Conservation (phyloP, 2,113 vertebrate genomes). For the Rallus limicola region DNA sequence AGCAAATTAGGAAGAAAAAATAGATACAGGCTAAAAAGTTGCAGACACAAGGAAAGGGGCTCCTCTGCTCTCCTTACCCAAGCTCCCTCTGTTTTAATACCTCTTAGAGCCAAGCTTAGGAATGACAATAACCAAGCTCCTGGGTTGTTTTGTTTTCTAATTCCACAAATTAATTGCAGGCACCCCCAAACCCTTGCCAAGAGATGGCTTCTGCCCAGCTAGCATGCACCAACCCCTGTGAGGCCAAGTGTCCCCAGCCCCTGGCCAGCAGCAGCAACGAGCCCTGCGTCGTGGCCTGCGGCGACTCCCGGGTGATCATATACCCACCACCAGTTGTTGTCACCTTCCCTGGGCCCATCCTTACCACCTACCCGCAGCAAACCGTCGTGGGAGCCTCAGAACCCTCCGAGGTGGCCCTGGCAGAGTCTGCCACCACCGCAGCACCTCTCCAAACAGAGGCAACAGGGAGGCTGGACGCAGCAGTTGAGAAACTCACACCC, state of each 20-base stretch:
- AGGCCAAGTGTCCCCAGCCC: constrained; percentile 18
- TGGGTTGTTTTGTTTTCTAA: not conserved
- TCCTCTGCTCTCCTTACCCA: too few species aligned
- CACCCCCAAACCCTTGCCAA: not conserved
- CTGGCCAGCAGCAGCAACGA: constrained; percentile 42
- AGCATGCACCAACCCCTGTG: constrained; percentile 8
- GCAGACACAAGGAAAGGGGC: not conserved
- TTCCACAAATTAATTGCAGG: not conserved
- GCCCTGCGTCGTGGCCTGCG: constrained; percentile 28
- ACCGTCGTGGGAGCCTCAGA: constrained; percentile 25
- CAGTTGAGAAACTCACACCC: not conserved
- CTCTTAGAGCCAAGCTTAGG: not conserved
- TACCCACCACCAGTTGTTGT: constrained; percentile 5
- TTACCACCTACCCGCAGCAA: constrained; percentile 46
- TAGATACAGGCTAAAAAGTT: rapidly evolving
- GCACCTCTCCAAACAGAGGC: not conserved
- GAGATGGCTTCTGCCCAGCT: constrained; percentile 21
- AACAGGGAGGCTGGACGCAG: not conserved
- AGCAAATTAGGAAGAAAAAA: not conserved
- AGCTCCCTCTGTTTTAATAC: not conserved
- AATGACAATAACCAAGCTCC: rapidly evolving
- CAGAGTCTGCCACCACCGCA: rapidly evolving
- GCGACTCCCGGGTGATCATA: constrained; percentile 46
- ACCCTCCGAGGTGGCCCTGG: not conserved
- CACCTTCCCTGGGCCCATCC: constrained; percentile 64